These are phyloP conservation scores for Andrena minutula DNA, from an alignment of 2,888 invertebrate genomes.

Conservation along the genomic window DNA sequence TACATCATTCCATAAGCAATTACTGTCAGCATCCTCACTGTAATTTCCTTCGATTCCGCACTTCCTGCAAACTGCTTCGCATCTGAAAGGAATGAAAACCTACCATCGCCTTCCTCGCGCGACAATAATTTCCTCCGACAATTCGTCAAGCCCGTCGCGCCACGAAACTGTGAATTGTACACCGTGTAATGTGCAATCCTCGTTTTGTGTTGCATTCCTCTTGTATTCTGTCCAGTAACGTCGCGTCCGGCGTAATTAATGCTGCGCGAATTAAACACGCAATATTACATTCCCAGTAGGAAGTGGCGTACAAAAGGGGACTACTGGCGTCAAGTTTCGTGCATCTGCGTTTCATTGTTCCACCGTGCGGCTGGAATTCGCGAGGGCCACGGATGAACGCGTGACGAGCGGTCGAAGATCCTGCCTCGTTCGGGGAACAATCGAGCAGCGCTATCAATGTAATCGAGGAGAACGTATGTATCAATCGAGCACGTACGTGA, in stretches of 20 bases:
- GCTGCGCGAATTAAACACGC: not conserved
- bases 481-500: constrained; percentile 9
- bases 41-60: not conserved
- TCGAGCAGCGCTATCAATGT: not conserved
- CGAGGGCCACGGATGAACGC: not conserved
- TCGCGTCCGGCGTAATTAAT: not conserved
- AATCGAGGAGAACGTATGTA: not conserved
- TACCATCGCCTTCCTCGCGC: no score
- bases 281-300: not conserved
- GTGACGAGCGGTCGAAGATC: not conserved
- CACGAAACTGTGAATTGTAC: no score
- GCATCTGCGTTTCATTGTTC: not conserved
- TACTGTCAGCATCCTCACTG: not conserved
- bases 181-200: no score
- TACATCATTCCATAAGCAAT: not conserved
- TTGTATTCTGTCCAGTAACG: no score
- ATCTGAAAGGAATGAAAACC: no score
- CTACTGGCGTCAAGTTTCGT: not conserved
- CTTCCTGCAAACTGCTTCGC: no score
- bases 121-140: no score
- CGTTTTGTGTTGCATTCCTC: no score
- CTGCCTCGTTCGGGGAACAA: not conserved
- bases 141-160: no score
- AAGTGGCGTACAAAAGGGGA: not conserved
- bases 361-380: not conserved